Conservation (phyloP, 2,888 invertebrate genomes). For the Drosophila macrothrix region DNA sequence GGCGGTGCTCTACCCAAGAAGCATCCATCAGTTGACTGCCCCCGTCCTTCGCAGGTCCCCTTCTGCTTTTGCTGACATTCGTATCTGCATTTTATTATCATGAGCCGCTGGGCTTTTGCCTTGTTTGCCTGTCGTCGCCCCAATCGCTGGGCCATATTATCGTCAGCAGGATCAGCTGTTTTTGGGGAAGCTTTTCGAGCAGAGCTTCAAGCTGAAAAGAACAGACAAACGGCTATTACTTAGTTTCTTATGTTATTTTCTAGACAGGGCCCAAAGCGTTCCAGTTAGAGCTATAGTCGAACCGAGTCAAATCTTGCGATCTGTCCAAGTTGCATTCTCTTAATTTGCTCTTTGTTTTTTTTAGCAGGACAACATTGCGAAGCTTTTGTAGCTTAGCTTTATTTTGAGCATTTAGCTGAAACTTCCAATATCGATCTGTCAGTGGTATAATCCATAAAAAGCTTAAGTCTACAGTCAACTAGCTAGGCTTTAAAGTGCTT, state of each 20-base stretch:
- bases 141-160: slow-evolving; percentile 13
- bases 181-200: not conserved
- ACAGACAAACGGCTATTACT: slow-evolving; percentile 1
- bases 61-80: slow-evolving; percentile 30
- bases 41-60: not conserved
- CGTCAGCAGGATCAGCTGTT: slow-evolving; percentile 32
- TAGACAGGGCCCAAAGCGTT: not conserved
- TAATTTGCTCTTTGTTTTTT: not conserved
- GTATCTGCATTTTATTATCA: slow-evolving; percentile 67
- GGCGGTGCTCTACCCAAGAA: slow-evolving; percentile 28
- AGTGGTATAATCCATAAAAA: not conserved
- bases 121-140: slow-evolving; percentile 31
- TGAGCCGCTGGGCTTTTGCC: slow-evolving; percentile 61
- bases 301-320: not conserved
- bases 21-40: slow-evolving; percentile 48
- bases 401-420: no score
- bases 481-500: no score
- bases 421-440: not conserved
- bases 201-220: slow-evolving; percentile 13
- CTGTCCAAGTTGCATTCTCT: not conserved
- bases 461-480: not conserved
- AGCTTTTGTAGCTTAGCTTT: not conserved
- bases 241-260: not conserved
- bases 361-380: not conserved
- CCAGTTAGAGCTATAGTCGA: not conserved